A percentile compares a stretch with the other conserved stretches of the same genome.
These are phyloP conservation scores for Schizopygopsis pylzovi DNA, from an alignment of 2,797 vertebrate species.

Conservation along the genomic window DNA sequence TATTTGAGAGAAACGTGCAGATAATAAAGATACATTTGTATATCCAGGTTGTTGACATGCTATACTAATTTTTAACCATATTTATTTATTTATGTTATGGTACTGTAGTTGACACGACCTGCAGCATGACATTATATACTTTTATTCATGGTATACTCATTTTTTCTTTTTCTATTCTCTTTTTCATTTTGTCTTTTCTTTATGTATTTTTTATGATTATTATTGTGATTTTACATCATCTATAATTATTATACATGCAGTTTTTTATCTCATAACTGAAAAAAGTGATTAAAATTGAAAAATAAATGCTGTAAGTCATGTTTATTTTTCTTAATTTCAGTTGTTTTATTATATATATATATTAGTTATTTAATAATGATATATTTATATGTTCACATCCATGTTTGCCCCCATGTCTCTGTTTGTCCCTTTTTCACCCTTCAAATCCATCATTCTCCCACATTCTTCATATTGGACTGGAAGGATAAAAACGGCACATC, in stretches of 20 bases:
- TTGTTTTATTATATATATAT: background rate
- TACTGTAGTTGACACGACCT: background rate
- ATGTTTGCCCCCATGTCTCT: slow-evolving; percentile 2
- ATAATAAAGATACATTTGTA: too few species aligned
- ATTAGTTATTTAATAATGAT: background rate
- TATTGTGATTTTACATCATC: background rate
- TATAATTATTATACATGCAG: background rate
- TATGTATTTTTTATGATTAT: background rate
- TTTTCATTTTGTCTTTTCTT: background rate
- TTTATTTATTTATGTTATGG: background rate
- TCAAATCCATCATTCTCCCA: slow-evolving; percentile 16
- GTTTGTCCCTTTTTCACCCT: background rate
- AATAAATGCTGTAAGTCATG: background rate
- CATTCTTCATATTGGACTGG: slow-evolving; percentile 59
- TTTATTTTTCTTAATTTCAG: background rate
- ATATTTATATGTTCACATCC: background rate
- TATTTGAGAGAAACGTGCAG: background rate
- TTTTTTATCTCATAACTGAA: background rate
- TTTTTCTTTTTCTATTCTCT: background rate
- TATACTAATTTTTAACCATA: background rate
- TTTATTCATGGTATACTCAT: background rate
- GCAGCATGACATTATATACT: background rate
- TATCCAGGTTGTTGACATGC: background rate
- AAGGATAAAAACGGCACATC: slow-evolving; percentile 73
- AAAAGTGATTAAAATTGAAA: background rate